A percentile compares a stretch with the other conserved stretches of the same genome.
Conservation (phyloP, 2,113 vertebrate genomes). For the Mus pahari region DNA sequence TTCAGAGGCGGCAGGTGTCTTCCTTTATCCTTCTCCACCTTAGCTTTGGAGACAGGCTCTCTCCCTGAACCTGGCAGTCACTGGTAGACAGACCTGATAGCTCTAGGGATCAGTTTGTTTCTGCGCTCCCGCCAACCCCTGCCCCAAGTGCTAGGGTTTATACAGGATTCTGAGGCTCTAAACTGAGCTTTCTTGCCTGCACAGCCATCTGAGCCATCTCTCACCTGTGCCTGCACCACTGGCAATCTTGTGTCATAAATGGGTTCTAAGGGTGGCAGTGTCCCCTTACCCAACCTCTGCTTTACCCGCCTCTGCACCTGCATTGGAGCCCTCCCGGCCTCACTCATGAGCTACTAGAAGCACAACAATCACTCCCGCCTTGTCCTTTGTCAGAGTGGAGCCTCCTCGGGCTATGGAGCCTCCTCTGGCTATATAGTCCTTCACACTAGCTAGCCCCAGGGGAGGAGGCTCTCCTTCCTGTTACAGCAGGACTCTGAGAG, state of each 20-base stretch:
- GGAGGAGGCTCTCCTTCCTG: background rate
- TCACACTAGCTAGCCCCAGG: too few relatives aligned
- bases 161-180: background rate
- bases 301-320: conserved; percentile 9
- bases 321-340: fast-evolving
- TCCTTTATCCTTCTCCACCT: background rate
- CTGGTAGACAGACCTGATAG: background rate
- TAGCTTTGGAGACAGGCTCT: background rate
- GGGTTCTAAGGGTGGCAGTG: background rate
- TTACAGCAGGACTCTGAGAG: background rate
- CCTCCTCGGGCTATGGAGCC: background rate
- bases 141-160: background rate
- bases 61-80: background rate
- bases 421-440: background rate
- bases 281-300: background rate
- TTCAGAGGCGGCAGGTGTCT: too few relatives aligned
- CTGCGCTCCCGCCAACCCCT: background rate
- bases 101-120: background rate
- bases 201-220: background rate
- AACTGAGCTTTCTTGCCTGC: background rate
- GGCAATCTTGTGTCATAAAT: background rate
- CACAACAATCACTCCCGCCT: background rate
- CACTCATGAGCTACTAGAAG: background rate
- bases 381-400: background rate
- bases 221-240: background rate